Evolutionary conservation across 2,888 invertebrate genomes (phyloP).

Genomic region (Atherix ibis): DNA sequence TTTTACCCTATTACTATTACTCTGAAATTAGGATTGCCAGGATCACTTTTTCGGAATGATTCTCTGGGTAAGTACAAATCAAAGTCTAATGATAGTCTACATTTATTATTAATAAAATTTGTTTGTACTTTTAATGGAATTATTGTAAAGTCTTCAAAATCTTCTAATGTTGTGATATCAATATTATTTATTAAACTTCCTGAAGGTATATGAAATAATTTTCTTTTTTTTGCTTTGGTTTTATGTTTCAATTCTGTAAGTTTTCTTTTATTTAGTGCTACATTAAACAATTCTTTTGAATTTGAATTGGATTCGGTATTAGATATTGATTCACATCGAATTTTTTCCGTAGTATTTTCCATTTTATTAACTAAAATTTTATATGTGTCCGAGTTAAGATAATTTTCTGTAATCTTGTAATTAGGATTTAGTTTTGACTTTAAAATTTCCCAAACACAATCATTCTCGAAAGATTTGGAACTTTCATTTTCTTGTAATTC

Average conservation of each 20-base stretch:
- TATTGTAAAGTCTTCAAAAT: slow-evolving; percentile 23
- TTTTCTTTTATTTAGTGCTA: slow-evolving; percentile 1
- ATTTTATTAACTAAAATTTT: slow-evolving; percentile 13
- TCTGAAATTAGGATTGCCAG: slow-evolving; percentile 21
- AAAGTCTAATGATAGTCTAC: slow-evolving; percentile 18
- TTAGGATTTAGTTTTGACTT: slow-evolving; percentile 16
- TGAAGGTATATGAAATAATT: not conserved
- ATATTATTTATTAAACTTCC: slow-evolving; percentile 21
- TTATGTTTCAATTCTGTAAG: slow-evolving; percentile 6
- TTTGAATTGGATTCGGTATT: slow-evolving; percentile 1
- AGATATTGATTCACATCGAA: slow-evolving; percentile 10
- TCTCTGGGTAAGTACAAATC: slow-evolving; percentile 20
- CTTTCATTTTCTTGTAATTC: slow-evolving; percentile 17
- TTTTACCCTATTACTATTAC: slow-evolving; percentile 18
- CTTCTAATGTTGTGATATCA: too few species aligned
- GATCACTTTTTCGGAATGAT: slow-evolving; percentile 21
- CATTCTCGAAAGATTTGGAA: slow-evolving; percentile 11
- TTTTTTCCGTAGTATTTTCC: slow-evolving; percentile 15
- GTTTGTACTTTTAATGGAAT: slow-evolving; percentile 15
- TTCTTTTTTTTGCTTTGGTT: slow-evolving; percentile 2
- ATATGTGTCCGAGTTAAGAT: slow-evolving; percentile 16
- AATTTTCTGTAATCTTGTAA: slow-evolving; percentile 14
- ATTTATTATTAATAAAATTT: slow-evolving; percentile 6
- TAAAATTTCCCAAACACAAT: slow-evolving; percentile 25
- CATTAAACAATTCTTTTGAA: slow-evolving; percentile 1